Percentiles rank a stretch among this genome's conserved stretches.
Evolutionary conservation across 64 coral and sea anemone genomes (phyloP).

Genomic region (Stylophora pistillata): DNA sequence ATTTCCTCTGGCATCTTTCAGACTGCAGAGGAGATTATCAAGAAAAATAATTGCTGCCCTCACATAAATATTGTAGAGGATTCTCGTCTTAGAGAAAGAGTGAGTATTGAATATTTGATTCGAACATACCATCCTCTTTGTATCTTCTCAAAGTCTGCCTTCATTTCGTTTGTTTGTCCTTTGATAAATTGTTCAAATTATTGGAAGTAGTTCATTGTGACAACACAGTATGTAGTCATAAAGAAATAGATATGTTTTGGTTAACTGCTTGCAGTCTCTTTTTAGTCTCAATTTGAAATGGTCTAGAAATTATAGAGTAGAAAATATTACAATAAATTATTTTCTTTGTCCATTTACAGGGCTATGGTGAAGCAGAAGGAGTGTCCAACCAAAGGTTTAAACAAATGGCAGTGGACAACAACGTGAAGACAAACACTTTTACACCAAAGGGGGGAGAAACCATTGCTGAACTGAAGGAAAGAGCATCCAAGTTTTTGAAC

Average conservation of each 20-base stretch:
- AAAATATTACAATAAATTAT: too few relatives aligned
- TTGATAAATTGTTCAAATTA: too few relatives aligned
- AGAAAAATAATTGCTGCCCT: constrained; percentile 14
- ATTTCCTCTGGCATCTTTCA: not conserved
- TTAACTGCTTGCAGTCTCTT: too few relatives aligned
- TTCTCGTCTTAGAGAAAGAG: constrained; percentile 50
- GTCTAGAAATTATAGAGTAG: too few relatives aligned
- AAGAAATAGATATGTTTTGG: too few relatives aligned
- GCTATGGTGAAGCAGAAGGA: constrained; percentile 20
- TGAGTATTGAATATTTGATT: not conserved
- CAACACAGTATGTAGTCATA: too few relatives aligned
- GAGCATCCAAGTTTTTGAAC: constrained; percentile 4
- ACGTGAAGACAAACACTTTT: constrained; percentile 6
- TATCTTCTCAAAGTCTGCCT: too few relatives aligned
- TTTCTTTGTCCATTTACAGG: not conserved
- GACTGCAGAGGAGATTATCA: constrained; percentile 62
- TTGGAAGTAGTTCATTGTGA: too few relatives aligned
- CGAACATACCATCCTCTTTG: too few relatives aligned
- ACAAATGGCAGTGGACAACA: constrained; percentile 23
- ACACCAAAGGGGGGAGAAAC: constrained; percentile 27
- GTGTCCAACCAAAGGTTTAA: not conserved
- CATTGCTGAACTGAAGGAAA: not conserved
- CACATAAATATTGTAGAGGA: constrained; percentile 28
- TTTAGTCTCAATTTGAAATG: too few relatives aligned
- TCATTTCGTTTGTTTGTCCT: too few relatives aligned